Base-by-base conservation (phyloP, 2,888 invertebrate species). In the Xylocampa areola region DNA sequence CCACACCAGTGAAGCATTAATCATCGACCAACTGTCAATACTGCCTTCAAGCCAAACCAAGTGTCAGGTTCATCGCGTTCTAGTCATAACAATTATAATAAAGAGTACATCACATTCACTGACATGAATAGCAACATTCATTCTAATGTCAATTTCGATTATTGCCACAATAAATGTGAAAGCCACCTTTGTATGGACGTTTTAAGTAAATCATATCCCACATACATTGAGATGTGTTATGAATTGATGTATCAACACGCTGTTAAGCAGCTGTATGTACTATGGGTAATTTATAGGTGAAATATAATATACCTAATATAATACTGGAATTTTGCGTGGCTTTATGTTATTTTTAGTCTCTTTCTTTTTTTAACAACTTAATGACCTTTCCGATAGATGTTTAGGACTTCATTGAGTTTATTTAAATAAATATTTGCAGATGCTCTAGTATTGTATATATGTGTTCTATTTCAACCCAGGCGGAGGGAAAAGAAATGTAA, bases 111-210 rank as follows among this genome's bases (percentile, higher is more conserved):
- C 13, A 48, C 29, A 32, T 41, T 45, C 41, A 17, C 37, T 52
- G 54, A 63, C 47, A 40, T 53, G 45, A 68, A 58, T 51, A 59
- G 29, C 41, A 35, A 37, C 57, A 32, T 52, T 61, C 60, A 61
- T 25, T 63, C 47, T 41, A 68, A 52, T 67, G 40, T 54, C 58
- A 55, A 76, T 71, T 70, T 68, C 52, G 58, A 63, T 73, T 65
- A 72, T 71, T 68, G 43, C 63, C 57, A 47, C 41, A 66, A 44
- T 50, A 48, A 60, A 65, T 50, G 82, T 75, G 84, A 84, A 84
- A 84, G 84, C 69, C 17, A 39, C 63, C 70, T 77, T 76, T 77
- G 74, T 73, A 68, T 53, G 36, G 47, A 63, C 35, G 63, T 72
- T 72, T 75, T 70, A 47, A 64, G 54, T 52, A 61, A 52, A 65